Base-by-base conservation (phyloP, 2,888 invertebrate genomes). In the Lycophotia porphyrea region DNA sequence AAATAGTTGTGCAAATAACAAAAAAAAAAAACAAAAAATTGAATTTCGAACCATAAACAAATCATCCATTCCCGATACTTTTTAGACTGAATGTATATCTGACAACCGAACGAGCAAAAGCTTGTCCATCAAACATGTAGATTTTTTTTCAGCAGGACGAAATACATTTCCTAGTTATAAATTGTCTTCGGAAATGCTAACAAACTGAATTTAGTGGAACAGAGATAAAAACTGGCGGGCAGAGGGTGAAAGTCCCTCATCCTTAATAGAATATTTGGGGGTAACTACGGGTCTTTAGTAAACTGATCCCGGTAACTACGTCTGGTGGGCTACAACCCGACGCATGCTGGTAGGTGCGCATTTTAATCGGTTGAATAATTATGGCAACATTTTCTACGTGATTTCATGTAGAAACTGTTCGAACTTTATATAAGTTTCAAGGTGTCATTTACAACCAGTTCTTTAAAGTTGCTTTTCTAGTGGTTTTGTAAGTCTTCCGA, bases 401-500 rank as follows among this genome's bases (percentile, higher is more conserved):
- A 67, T 76, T 31, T 63, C 2, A 24, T 31, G 44, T 27, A 3
- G 21, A 31, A 67, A 67, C 34, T 67, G 67, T 27, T 31, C 39
- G 1, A 44, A 49, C 27, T 52, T 42, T 15, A 49, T n/a, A 11
- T 1, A 66, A 60, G 39, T 60, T 60, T 9, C 2, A 64, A 75
- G 64, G 58, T 60, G n/a, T 34, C 8, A 39, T 24, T 58, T 47
- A 31, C 18, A 39, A 3, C 15, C 1, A 66, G 47, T 65, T 65
- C 31, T 47, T 74, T 34, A 39, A 31, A 74, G 15, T 24, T 75
- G n/a, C 24, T n/a, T 58, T 47, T 44, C 24, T 64, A 5, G 39
- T 31, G 11, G 39, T 31, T 58, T 47, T 61, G 18, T 24, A 55
- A 74, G 18, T 52, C 24, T 44, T 74, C 24, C 27, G 5, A 27